A percentile compares a stretch with the other conserved stretches of the same genome.
Evolutionary conservation across 2,797 vertebrate genomes (phyloP).

Genomic region (Chloroceryle amazona): DNA sequence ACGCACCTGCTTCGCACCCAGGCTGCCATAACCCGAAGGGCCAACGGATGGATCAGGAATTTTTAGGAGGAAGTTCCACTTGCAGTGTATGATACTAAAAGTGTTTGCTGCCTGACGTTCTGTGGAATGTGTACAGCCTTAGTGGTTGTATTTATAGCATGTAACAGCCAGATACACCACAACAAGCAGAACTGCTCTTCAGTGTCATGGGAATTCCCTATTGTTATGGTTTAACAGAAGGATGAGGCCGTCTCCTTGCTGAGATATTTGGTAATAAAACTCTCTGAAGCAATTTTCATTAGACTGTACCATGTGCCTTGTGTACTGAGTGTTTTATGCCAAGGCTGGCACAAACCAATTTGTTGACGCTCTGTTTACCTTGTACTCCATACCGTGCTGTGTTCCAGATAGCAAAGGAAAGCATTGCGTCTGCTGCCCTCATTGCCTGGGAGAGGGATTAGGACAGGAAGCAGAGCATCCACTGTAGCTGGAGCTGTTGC

Average conservation of each 20-base stretch:
- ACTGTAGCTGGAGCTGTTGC: background rate
- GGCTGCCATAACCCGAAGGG: background rate
- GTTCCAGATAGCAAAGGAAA: background rate
- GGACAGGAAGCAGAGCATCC: background rate
- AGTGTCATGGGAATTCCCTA: background rate
- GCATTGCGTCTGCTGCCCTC: background rate
- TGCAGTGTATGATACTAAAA: background rate
- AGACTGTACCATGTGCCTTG: background rate
- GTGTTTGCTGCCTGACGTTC: background rate
- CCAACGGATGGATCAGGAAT: background rate
- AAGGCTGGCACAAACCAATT: background rate
- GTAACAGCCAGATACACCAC: background rate
- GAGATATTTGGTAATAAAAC: background rate
- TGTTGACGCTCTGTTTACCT: background rate
- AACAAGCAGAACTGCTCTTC: background rate
- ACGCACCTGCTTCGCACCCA: background rate
- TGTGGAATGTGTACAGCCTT: background rate
- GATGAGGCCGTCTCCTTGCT: background rate
- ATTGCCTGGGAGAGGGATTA: conserved; percentile 18
- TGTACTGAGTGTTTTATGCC: background rate
- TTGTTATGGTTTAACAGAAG: background rate
- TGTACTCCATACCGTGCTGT: background rate
- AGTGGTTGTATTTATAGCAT: background rate
- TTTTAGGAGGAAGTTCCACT: background rate
- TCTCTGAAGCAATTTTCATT: background rate